Conservation (phyloP, 53 echinoderm and acorn worm genomes). For the Apostichopus leukothele region DNA sequence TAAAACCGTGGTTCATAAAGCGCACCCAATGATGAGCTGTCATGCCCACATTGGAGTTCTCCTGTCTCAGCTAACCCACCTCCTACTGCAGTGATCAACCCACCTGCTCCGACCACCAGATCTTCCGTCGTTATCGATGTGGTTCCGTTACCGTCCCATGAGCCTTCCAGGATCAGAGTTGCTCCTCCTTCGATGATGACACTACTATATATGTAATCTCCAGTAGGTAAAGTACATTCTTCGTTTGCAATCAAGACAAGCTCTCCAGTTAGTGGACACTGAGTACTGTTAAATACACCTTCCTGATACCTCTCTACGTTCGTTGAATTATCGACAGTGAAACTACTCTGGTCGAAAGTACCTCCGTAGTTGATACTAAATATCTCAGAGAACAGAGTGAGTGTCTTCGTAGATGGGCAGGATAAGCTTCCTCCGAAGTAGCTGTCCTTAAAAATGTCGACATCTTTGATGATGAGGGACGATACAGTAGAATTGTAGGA, state of each 20-base stretch:
- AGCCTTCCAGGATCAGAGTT: constrained; percentile 58
- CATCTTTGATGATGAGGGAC: constrained; percentile 6
- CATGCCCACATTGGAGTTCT: constrained; percentile 58
- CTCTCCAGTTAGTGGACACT: constrained; percentile 13
- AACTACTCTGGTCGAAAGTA: constrained; percentile 45
- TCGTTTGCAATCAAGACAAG: constrained; percentile 56
- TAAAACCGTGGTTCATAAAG: constrained; percentile 61
- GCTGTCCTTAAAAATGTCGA: constrained; percentile 52
- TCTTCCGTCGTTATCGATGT: constrained; percentile 57
- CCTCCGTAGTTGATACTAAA: constrained; percentile 55
- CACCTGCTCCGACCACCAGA: constrained; percentile 64
- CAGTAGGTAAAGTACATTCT: constrained; percentile 59
- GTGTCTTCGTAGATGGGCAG: constrained; percentile 45
- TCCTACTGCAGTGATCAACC: constrained; percentile 59
- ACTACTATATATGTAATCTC: constrained; percentile 52
- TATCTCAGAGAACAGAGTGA: constrained; percentile 52
- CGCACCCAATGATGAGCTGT: constrained; percentile 66
- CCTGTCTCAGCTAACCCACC: constrained; percentile 52
- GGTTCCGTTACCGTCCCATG: constrained; percentile 32
- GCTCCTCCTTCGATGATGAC: constrained; percentile 74
- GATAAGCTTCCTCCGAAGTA: constrained; percentile 36
- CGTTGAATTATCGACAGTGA: constrained; percentile 29
- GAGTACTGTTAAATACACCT: not conserved
- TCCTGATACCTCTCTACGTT: constrained; percentile 49
- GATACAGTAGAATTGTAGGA: not conserved